Evolutionary conservation across 2,888 invertebrate genomes (phyloP).

Genomic region (Acleris holmiana): DNA sequence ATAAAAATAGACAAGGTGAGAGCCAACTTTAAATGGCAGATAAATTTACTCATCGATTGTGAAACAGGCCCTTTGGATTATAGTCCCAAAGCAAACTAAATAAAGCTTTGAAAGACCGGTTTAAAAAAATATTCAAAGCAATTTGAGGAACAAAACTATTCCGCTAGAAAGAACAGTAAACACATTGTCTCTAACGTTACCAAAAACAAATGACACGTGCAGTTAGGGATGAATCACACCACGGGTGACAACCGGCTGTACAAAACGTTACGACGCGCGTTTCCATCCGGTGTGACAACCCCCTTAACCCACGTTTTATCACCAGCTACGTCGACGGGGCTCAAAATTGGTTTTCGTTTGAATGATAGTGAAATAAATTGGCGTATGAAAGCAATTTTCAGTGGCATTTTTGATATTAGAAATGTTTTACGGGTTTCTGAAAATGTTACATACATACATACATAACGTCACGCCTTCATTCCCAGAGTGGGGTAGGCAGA

Average conservation of each 20-base stretch:
- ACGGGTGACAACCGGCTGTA: not conserved
- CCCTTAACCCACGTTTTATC: conserved; percentile 1
- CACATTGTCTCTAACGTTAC: not conserved
- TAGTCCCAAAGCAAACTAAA: no score
- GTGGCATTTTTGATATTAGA: conserved; percentile 1
- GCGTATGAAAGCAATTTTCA: not conserved
- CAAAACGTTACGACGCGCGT: conserved; percentile 1
- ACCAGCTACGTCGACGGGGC: not conserved
- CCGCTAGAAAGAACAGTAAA: not conserved
- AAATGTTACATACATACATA: no score
- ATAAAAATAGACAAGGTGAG: no score
- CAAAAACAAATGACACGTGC: not conserved
- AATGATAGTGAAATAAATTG: not conserved
- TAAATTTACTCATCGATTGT: no score
- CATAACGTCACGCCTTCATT: no score
- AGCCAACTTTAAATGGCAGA: no score
- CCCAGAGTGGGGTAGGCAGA: no score
- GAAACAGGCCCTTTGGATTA: no score
- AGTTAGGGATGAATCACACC: conserved; percentile 11
- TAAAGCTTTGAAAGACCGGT: no score
- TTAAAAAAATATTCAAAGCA: not conserved
- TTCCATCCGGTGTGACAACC: conserved; percentile 1
- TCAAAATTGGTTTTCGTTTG: conserved; percentile 11
- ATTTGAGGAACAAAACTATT: not conserved
- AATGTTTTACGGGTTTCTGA: not conserved